Evolutionary conservation across 2,113 vertebrate species (phyloP).

Genomic region (Haliaeetus leucogaster): DNA sequence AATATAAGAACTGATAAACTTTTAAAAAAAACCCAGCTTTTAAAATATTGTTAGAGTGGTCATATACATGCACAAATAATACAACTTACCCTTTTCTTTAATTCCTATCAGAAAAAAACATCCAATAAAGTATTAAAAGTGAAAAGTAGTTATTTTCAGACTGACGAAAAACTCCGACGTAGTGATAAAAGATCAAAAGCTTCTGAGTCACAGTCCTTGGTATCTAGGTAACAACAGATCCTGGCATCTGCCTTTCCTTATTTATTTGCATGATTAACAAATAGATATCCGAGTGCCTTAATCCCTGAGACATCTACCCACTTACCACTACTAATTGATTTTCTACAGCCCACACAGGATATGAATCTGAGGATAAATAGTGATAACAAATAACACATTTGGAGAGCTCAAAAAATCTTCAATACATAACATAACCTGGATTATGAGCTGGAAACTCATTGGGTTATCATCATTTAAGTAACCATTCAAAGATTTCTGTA

Average conservation of each 20-base stretch:
- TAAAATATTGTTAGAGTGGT: not conserved
- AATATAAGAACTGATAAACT: not conserved
- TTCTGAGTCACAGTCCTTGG: not conserved
- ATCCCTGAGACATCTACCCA: not conserved
- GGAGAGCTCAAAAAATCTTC: not conserved
- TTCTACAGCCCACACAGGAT: not conserved
- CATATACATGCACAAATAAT: not conserved
- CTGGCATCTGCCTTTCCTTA: not conserved
- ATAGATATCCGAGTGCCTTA: not conserved
- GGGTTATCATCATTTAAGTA: not conserved
- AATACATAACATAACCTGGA: not conserved
- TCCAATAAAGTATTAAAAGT: not conserved
- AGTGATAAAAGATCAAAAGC: constrained; percentile 29
- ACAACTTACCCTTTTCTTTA: not conserved
- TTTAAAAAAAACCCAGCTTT: not conserved
- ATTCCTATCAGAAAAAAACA: not conserved
- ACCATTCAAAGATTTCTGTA: not conserved
- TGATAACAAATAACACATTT: not conserved
- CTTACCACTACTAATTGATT: not conserved
- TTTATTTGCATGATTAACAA: constrained; percentile 30
- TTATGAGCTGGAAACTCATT: not conserved
- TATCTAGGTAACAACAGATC: constrained; percentile 43
- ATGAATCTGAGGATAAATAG: not conserved
- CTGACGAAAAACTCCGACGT: not conserved
- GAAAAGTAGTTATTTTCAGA: constrained; percentile 8